Evolutionary conservation across 2,888 invertebrate genomes (phyloP), one percentile per base, ranked within the genome.

Genomic region (Brenthis ino): DNA sequence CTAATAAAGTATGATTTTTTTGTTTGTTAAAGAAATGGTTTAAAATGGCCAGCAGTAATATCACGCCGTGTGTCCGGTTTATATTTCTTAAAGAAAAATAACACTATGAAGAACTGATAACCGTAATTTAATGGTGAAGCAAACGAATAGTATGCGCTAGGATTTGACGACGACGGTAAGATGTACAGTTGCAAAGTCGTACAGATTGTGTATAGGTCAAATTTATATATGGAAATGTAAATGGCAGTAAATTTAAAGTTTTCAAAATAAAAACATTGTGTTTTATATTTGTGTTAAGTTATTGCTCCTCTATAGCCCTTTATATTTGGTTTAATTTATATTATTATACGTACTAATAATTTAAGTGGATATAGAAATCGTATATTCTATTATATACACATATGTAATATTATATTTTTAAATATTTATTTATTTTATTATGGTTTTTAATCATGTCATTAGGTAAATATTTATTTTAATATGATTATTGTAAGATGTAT

Each of bases 201-300:
- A 67, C 24, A 60, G 12, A 64, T 68, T 68, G 64, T 68, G 65
- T 68, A 75, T 76, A 43, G 37, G 37, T 43, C 1, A 43, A 69
- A 47, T 70, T 61, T 70, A 65, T 70, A 65, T 65, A 67, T 61
- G 61, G 33, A 65, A 70, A 79, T 79, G 77, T 79, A 73, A 75
- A 76, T 73, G 77, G 78, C 77, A 80, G 76, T 79, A 74, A 80
- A 76, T 79, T 79, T 78, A 79, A 81, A 80, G 75, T 74, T 78
- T 79, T 81, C 73, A 78, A 77, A 82, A 79, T 67, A 65, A 72
- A 67, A 63, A 68, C 16, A 55, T 51, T 61, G 33, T 43, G 57
- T 72, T 64, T 64, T 3, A 65, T 24, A 65, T 72, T 67, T 65
- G 64, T 65, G 63, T 72, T 65, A 37, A 58, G 2, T 61, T 72